A percentile compares a stretch with the other conserved stretches of the same genome.
Evolutionary conservation across 2,888 invertebrate genomes (phyloP).

Genomic region (Gymnocheta viridis): DNA sequence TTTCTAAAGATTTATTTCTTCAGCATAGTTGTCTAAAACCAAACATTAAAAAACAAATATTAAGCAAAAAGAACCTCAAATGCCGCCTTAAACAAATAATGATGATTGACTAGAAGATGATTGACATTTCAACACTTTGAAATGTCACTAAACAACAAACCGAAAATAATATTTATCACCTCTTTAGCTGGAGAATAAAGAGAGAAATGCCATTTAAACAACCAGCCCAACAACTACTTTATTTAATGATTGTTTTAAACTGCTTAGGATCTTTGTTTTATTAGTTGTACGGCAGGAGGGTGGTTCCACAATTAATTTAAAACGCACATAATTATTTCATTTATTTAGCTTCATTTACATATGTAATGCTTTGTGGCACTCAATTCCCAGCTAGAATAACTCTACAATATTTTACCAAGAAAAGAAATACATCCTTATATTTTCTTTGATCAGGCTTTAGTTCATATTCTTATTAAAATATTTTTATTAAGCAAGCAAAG

Average conservation of each 20-base stretch:
- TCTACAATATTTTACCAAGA: too few species aligned
- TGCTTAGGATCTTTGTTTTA: background rate
- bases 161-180: slow-evolving; percentile 70
- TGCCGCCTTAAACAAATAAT: slow-evolving; percentile 64
- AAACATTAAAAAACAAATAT: background rate
- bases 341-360: too few species aligned
- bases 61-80: slow-evolving; percentile 1
- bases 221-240: slow-evolving; percentile 24
- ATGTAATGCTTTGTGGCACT: too few species aligned
- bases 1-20: slow-evolving; percentile 28
- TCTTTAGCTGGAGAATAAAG: slow-evolving; percentile 16
- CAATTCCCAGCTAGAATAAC: too few species aligned
- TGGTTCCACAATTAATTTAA: background rate
- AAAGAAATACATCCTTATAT: too few species aligned
- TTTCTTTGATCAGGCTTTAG: too few species aligned
- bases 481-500: too few species aligned
- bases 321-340: too few species aligned
- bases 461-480: too few species aligned
- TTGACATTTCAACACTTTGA: slow-evolving; percentile 80
- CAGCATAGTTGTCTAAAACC: background rate
- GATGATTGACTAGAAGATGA: slow-evolving; percentile 71
- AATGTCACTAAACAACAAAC: slow-evolving; percentile 75
- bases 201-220: slow-evolving; percentile 27
- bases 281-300: background rate
- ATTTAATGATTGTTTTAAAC: slow-evolving; percentile 38